Conservation (phyloP, 2,888 invertebrate genomes). For the Serripes groenlandicus region DNA sequence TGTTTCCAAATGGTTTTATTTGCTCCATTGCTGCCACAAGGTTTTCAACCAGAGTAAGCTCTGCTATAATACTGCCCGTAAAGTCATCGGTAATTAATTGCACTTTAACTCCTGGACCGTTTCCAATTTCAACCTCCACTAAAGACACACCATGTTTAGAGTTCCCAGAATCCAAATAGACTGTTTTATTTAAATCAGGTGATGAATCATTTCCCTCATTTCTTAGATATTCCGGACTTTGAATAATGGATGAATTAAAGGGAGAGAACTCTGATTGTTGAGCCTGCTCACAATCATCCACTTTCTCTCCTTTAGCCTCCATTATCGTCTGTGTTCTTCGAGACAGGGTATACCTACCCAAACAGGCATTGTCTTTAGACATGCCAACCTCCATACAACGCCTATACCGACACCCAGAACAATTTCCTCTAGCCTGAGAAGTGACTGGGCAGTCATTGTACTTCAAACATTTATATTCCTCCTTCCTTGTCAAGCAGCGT, state of each 20-base stretch:
- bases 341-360: constrained; percentile 64
- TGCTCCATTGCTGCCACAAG: constrained; percentile 57
- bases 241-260: background rate
- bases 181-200: background rate
- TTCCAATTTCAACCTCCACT: constrained; percentile 22
- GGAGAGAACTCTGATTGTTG: background rate
- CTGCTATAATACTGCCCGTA: constrained; percentile 33
- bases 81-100: constrained; percentile 16
- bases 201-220: constrained; percentile 20
- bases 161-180: background rate
- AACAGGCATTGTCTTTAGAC: constrained; percentile 63
- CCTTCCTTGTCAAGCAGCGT: constrained; percentile 64
- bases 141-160: background rate
- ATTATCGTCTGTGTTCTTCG: constrained; percentile 62
- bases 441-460: constrained; percentile 59
- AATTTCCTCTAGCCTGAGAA: constrained; percentile 60
- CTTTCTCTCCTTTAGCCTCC: constrained; percentile 62
- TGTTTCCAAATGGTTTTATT: constrained; percentile 62
- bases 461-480: constrained; percentile 63
- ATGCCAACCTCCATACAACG: constrained; percentile 65
- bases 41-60: constrained; percentile 51
- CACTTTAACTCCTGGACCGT: constrained; percentile 30
- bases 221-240: constrained; percentile 16
- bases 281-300: constrained; percentile 9
- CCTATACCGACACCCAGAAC: constrained; percentile 62